These are phyloP conservation scores for Caenorhabditis becei DNA, from an alignment of 2,888 invertebrate genomes.

Conservation along the genomic window DNA sequence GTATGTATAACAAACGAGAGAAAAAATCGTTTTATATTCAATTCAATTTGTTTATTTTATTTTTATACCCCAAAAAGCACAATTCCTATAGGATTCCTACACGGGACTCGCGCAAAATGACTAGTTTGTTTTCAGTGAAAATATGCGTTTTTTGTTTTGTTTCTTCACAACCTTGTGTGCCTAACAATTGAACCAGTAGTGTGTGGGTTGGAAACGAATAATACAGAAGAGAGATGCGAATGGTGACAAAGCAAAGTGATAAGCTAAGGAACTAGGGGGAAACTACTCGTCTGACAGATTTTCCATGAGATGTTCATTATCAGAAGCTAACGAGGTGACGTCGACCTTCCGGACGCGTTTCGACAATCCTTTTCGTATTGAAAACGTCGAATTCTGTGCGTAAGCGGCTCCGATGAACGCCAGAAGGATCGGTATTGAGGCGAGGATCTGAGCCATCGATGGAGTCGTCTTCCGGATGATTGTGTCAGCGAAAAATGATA, in stretches of 20 bases:
- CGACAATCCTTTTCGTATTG: constrained; percentile 31
- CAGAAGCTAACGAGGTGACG: constrained; percentile 12
- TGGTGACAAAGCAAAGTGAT: constrained; percentile 6
- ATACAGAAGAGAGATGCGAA: constrained; percentile 31
- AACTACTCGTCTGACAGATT: constrained; percentile 39
- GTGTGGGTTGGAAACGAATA: background rate
- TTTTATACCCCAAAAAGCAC: background rate
- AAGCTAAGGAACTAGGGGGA: background rate
- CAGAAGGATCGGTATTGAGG: constrained; percentile 88
- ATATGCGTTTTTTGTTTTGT: constrained; percentile 6
- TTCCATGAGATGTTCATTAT: constrained; percentile 52
- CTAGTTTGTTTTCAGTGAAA: constrained; percentile 11
- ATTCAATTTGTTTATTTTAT: too few relatives aligned
- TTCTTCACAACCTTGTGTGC: constrained; percentile 46
- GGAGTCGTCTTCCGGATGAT: constrained; percentile 82
- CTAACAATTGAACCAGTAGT: constrained; percentile 7
- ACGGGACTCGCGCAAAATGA: background rate
- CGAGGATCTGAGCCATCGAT: constrained; percentile 87
- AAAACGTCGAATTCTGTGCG: constrained; percentile 34
- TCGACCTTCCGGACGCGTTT: constrained; percentile 40
- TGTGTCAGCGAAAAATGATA: constrained; percentile 91
- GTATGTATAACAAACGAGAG: background rate
- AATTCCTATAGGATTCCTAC: background rate
- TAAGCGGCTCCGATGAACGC: constrained; percentile 88
- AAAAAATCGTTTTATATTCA: background rate